Evolutionary conservation across 2,797 vertebrate genomes (phyloP), one percentile per base, ranked within the genome.

Genomic region (Nannoperca australis): DNA sequence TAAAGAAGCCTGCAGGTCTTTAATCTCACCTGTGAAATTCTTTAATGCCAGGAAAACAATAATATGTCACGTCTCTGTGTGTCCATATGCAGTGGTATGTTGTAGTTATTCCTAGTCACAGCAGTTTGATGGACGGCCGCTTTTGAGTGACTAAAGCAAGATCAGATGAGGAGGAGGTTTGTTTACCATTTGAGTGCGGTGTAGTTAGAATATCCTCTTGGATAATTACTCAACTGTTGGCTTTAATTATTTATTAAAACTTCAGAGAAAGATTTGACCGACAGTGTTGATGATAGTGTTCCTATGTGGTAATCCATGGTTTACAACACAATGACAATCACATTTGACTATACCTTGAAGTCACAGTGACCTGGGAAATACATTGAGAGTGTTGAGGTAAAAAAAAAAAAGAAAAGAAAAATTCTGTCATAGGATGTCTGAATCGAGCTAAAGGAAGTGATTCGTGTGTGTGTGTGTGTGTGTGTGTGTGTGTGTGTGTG

Each of bases 91-190:
- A 11, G 24, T 8, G 54, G 50, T 45, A 45, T 77, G 66, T 73
- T 47, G 24, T 64, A 76, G 75, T 86, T 83, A 82, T 83, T 88
- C 71, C 76, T 61, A 75, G 76, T n/a, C 59, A 59, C 42, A 10
- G 45, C 20, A 15, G 40, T 74, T 64, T 85, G 70, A 89, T 36
- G 15, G 67, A 73, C 75, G 60, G 56, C 58, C 10, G 3, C 62
- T 71, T 82, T 65, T 45, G 59, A 88, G 24, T 70, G 68, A 76
- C 70, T 67, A 13, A 7, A 53, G 27, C 17, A 30, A 8, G 51
- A 82, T 30, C 59, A 78, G 42, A 87, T 65, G 50, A 58, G 38
- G 61, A 60, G 44, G 79, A 50, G 44, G 60, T 58, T 58, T 79
- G 50, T 81, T 86, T 62, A 65, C 34, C 65, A n/a, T 50, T 27